These are phyloP conservation scores for Tachycineta bicolor DNA, from an alignment of 2,113 vertebrate genomes.

Conservation along the genomic window DNA sequence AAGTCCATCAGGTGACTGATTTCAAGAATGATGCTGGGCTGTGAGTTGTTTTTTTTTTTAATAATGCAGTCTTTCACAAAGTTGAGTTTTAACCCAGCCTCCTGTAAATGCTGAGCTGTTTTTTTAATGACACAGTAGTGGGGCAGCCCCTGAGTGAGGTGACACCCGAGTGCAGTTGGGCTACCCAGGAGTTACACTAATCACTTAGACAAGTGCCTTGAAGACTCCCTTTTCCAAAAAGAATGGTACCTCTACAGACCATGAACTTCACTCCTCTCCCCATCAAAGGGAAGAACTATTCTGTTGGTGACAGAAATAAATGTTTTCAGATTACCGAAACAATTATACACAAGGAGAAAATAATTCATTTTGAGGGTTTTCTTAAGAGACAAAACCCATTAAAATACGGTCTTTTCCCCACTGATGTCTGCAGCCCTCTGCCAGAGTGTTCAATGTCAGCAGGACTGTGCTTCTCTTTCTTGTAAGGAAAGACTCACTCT, in stretches of 20 bases:
- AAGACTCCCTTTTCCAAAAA: not conserved
- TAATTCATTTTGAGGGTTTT: not conserved
- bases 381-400: not conserved
- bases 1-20: not conserved
- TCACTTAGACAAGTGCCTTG: not conserved
- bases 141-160: not conserved
- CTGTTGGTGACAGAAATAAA: not conserved
- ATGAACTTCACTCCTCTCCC: fast-evolving
- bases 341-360: not conserved
- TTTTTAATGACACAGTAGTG: not conserved
- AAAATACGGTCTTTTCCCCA: not conserved
- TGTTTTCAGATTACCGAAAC: not conserved
- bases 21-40: not conserved
- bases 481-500: not conserved
- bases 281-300: not conserved
- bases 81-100: not conserved
- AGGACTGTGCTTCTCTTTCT: not conserved
- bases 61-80: not conserved
- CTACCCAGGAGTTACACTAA: not conserved
- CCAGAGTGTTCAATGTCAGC: not conserved
- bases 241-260: not conserved
- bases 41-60: not conserved
- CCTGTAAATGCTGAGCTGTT: not conserved
- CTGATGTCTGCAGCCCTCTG: not conserved
- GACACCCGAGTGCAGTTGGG: not conserved